These are phyloP conservation scores for Eupeodes latifasciatus DNA, from an alignment of 2,888 invertebrate genomes.

Conservation along the genomic window DNA sequence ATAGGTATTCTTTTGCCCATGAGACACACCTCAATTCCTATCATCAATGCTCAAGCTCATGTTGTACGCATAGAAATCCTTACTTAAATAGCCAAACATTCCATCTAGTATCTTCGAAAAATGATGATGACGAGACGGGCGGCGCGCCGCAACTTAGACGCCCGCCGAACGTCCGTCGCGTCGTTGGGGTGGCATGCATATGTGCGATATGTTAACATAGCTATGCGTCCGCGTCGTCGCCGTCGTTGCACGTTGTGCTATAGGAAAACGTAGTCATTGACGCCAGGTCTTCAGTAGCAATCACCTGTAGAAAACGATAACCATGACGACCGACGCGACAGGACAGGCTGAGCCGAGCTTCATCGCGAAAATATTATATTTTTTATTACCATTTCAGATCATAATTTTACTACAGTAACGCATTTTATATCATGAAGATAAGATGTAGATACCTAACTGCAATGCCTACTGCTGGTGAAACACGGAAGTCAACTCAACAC, in stretches of 20 bases:
- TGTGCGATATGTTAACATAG: slow-evolving; percentile 57
- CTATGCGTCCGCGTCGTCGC: not conserved
- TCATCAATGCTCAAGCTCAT: slow-evolving; percentile 35
- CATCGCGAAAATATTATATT: slow-evolving; percentile 13
- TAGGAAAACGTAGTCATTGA: not conserved
- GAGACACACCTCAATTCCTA: slow-evolving; percentile 11
- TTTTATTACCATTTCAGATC: slow-evolving; percentile 57
- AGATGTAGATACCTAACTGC: not conserved
- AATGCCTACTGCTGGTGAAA: slow-evolving; percentile 61
- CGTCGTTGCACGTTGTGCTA: no score
- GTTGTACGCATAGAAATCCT: slow-evolving; percentile 45
- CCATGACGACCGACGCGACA: not conserved
- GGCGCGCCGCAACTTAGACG: no score
- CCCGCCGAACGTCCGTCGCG: not conserved
- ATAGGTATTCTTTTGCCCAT: slow-evolving; percentile 1
- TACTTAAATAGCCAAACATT: slow-evolving; percentile 46
- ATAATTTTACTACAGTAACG: slow-evolving; percentile 58
- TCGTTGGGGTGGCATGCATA: not conserved
- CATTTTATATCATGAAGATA: slow-evolving; percentile 16
- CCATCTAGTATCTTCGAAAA: slow-evolving; percentile 32
- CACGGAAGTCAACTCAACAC: slow-evolving; percentile 54
- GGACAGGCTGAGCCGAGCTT: not conserved
- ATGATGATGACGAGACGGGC: not conserved
- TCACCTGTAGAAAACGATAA: slow-evolving; percentile 39
- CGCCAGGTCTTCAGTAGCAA: slow-evolving; percentile 46